phyloP scores from a whole-genome alignment of 2,113 vertebrate species.

The Leucoraja erinaceus region DNA sequence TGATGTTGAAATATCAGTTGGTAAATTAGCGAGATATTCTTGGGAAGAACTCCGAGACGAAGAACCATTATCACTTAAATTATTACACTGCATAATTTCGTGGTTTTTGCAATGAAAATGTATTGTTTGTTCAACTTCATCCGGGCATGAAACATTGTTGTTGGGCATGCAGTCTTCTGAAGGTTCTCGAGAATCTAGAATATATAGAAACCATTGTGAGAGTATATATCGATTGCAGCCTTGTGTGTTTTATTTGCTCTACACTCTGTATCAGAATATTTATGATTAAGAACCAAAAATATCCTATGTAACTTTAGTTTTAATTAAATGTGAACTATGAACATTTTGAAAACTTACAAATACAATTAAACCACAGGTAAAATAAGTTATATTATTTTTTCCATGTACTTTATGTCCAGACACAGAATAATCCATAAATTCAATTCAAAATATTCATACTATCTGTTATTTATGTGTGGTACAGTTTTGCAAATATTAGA shows the following conservation, averaged over 20 bases:
- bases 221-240: not conserved
- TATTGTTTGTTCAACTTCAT: not conserved
- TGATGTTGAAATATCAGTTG: constrained; percentile 26
- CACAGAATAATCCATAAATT: not conserved
- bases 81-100: not conserved
- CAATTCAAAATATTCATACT: not conserved
- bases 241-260: not conserved
- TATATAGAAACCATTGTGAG: not conserved
- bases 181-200: constrained; percentile 14
- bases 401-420: not conserved
- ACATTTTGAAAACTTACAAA: not conserved
- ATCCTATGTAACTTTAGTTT: not conserved
- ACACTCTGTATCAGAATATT: not conserved
- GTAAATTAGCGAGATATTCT: constrained; percentile 15
- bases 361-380: not conserved
- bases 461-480: not conserved
- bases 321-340: not conserved
- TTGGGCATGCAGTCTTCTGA: not conserved
- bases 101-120: not conserved
- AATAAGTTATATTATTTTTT: not conserved
- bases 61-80: not conserved
- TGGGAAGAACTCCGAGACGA: constrained; percentile 35
- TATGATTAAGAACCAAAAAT: constrained; percentile 5
- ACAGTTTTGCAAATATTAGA: not conserved
- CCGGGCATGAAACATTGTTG: not conserved